phyloP scores from a whole-genome alignment of 2,113 vertebrate genomes.

The Lophura nycthemera region DNA sequence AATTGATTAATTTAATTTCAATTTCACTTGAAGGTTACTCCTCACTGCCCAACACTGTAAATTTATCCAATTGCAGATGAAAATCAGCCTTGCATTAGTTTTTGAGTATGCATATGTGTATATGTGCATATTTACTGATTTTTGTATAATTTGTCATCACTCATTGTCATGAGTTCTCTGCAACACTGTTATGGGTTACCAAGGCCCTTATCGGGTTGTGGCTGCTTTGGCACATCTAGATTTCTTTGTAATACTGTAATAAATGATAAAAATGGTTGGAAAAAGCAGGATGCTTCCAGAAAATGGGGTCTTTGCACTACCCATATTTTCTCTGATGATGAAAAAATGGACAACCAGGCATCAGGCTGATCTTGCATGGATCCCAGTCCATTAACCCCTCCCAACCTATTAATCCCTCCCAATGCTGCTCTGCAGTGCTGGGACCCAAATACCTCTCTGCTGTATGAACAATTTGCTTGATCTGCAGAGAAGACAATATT shows the following conservation, averaged over 20 bases:
- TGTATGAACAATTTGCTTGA: neutral
- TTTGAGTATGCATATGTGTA: neutral
- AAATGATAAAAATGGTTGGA: neutral
- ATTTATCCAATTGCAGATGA: neutral
- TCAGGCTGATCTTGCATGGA: fast-evolving
- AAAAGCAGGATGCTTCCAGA: neutral
- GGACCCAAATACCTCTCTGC: neutral
- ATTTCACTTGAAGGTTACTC: neutral
- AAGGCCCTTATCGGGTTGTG: neutral
- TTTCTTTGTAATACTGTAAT: neutral
- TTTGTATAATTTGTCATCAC: neutral
- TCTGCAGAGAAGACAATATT: conserved; percentile 23
- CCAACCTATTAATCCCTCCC: neutral
- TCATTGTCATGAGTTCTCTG: neutral
- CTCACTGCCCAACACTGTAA: neutral
- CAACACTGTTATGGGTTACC: neutral
- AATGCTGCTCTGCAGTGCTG: neutral
- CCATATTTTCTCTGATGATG: neutral
- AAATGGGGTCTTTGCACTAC: neutral
- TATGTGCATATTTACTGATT: neutral
- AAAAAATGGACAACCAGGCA: neutral
- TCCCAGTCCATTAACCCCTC: neutral
- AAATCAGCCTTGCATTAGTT: neutral
- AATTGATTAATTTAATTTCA: neutral
- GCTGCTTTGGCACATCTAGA: neutral